Evolutionary conservation across 2,113 vertebrate species (phyloP), one percentile per base, ranked within the genome.

Genomic region (Megaceryle torquata): DNA sequence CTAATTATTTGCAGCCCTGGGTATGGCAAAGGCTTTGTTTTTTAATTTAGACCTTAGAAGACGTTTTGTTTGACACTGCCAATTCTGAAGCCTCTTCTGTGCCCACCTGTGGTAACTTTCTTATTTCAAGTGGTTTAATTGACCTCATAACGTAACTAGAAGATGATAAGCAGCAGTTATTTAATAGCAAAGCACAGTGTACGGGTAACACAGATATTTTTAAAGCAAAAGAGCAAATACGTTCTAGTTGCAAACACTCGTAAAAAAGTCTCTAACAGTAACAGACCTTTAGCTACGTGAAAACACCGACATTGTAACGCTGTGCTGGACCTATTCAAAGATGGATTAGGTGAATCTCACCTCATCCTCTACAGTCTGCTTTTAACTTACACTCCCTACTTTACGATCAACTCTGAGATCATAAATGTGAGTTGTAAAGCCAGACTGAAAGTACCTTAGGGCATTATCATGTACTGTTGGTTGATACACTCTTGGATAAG

Each of bases 401-500:
- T 56, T 29, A 11, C 4, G 3, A 15, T 22, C 67, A 39, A 1
- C 68, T 56, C 82, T 88, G 91, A 86, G 71, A 82, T 86, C n/a
- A 0, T 18, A 53, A 11, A 70, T 50, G 5, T 3, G 53, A 67
- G 46, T 5, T 94, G 76, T 44, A n/a, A 68, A 79, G 79, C 33
- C 90, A 83, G 63, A 18, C 78, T 68, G 82, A 46, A 71, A 57
- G 82, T 29, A 83, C 95, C 87, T 83, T 5, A 6, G 91, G 95
- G 93, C 82, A 83, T 93, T 83, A 24, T 24, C 13, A 2, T 64
- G 82, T 35, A 0, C 80, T 89, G 41, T 10, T 33, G 75, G 46
- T 63, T 78, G 85, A 93, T 91, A 69, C 90, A 92, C 65, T 75
- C 74, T 75, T 94, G 91, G 84, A 93, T 88, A 70, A 93, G 37